phyloP scores from a whole-genome alignment of 64 coral and sea anemone species.

The Stichodactyla helianthus region DNA sequence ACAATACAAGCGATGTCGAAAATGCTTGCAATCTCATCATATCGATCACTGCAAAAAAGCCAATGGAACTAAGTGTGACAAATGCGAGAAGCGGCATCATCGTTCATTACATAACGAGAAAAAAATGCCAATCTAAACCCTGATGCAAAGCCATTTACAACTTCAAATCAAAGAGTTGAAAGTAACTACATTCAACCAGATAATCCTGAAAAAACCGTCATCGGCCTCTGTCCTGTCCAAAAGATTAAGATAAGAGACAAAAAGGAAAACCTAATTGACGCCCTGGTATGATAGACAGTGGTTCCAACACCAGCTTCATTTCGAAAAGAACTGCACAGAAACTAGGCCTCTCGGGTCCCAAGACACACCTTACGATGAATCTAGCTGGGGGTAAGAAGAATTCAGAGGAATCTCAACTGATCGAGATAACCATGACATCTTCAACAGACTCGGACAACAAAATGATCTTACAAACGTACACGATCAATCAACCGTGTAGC shows the following conservation, averaged over 20 bases:
- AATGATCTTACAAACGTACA: constrained; percentile 28
- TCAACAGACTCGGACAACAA: neutral
- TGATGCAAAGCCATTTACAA: neutral
- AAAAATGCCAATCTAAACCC: neutral
- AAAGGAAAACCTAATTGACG: constrained; percentile 17
- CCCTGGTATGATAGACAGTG: constrained; percentile 42
- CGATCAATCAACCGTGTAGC: constrained; percentile 38
- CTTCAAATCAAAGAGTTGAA: neutral
- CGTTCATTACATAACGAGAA: constrained; percentile 40
- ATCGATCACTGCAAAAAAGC: constrained; percentile 52
- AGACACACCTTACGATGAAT: constrained; percentile 34
- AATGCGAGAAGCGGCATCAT: constrained; percentile 46
- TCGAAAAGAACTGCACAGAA: constrained; percentile 25
- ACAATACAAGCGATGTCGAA: constrained; percentile 22
- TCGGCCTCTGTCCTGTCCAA: constrained; percentile 30
- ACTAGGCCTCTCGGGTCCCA: constrained; percentile 33
- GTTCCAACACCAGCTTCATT: constrained; percentile 49
- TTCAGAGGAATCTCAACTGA: neutral
- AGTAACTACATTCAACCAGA: neutral
- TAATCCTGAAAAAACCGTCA: neutral
- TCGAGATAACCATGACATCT: neutral
- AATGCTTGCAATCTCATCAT: constrained; percentile 47
- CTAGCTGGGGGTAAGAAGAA: constrained; percentile 27
- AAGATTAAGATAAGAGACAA: constrained; percentile 34
- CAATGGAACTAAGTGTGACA: constrained; percentile 45